Conservation (phyloP, 2,888 invertebrate species). For the Chloroclysta siterata region DNA sequence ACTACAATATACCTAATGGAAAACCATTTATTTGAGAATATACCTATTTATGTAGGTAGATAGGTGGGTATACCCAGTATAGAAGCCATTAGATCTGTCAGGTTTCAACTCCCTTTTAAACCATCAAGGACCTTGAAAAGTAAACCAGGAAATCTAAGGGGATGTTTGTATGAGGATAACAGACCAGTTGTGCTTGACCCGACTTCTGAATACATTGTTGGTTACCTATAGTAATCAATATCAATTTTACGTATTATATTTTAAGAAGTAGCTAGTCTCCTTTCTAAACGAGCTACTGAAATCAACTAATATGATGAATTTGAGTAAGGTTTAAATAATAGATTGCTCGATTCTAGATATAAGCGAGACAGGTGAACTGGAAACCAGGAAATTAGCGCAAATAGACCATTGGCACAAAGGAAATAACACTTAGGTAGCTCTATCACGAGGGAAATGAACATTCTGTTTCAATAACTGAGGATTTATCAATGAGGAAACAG, state of each 20-base stretch:
- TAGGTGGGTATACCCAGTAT: too few species aligned
- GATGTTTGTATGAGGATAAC: neutral
- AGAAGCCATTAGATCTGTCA: neutral
- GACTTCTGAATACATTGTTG: neutral
- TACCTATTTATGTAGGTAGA: too few species aligned
- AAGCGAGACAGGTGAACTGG: constrained; percentile 50
- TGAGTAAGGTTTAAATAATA: constrained; percentile 17
- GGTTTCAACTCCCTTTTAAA: neutral
- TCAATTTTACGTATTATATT: too few species aligned
- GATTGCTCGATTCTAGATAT: constrained; percentile 50
- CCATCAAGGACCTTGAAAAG: neutral
- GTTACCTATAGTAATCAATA: too few species aligned
- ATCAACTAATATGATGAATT: constrained; percentile 1
- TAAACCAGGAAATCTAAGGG: neutral
- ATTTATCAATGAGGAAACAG: constrained; percentile 12
- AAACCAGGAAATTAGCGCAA: constrained; percentile 67
- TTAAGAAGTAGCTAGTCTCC: neutral
- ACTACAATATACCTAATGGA: too few species aligned
- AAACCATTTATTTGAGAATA: too few species aligned
- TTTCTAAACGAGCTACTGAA: neutral
- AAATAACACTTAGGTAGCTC: constrained; percentile 60
- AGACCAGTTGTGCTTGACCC: neutral
- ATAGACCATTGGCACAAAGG: constrained; percentile 71
- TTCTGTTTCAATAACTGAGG: constrained; percentile 18
- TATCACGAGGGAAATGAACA: constrained; percentile 48